A percentile compares a stretch with the other conserved stretches of the same genome.
These are phyloP conservation scores for Ctena decussata DNA, from an alignment of 2,888 invertebrate species.

Conservation along the genomic window DNA sequence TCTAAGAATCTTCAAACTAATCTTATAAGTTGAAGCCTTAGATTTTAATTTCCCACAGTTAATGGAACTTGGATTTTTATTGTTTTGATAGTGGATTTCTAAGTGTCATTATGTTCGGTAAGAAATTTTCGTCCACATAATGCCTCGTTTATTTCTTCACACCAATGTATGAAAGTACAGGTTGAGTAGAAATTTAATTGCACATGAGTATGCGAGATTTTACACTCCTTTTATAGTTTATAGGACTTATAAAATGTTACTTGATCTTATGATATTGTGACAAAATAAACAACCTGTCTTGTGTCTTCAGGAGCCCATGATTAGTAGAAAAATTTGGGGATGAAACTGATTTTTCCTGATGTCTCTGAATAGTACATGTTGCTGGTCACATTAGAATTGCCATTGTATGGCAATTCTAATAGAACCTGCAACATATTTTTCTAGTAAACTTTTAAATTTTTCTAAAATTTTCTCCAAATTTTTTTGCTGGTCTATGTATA, in stretches of 20 bases:
- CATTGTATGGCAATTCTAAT: no score
- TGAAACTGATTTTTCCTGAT: no score
- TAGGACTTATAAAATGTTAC: neutral
- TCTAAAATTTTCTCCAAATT: no score
- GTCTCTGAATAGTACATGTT: no score
- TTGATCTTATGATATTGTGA: neutral
- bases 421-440: no score
- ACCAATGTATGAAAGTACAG: neutral
- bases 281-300: slow-evolving; percentile 3
- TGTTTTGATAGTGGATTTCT: slow-evolving; percentile 1
- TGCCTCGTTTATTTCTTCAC: neutral
- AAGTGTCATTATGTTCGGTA: neutral
- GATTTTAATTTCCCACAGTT: neutral
- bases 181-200: slow-evolving; percentile 1
- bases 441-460: no score
- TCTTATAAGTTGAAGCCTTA: no score
- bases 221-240: neutral
- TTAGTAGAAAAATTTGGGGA: no score
- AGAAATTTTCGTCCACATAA: neutral
- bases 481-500: no score
- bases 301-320: no score
- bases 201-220: slow-evolving; percentile 11
- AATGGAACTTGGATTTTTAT: neutral
- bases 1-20: no score
- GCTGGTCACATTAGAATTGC: no score